Conservation (phyloP, 2,888 invertebrate genomes). For the Dryobotodes eremita region DNA sequence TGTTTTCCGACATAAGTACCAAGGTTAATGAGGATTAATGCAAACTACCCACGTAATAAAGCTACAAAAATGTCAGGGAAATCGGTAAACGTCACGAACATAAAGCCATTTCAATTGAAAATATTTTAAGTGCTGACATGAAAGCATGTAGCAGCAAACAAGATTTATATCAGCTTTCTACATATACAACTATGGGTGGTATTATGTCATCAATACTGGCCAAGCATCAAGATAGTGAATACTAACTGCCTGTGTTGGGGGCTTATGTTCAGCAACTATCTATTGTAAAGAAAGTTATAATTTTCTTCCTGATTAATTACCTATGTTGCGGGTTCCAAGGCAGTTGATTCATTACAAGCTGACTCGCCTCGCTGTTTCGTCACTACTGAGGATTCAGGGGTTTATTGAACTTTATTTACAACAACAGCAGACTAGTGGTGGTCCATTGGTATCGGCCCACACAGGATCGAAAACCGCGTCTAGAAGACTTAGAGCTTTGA, state of each 20-base stretch:
- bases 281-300: background rate
- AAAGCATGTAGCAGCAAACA: slow-evolving; percentile 21
- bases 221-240: slow-evolving; percentile 10
- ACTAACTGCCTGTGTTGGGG: background rate
- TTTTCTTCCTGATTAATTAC: slow-evolving; percentile 7
- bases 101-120: slow-evolving; percentile 19
- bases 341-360: background rate
- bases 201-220: slow-evolving; percentile 18
- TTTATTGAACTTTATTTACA: background rate
- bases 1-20: slow-evolving; percentile 12
- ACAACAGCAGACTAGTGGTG: too few relatives aligned
- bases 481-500: too few relatives aligned
- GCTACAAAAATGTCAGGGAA: slow-evolving; percentile 7
- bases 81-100: slow-evolving; percentile 24
- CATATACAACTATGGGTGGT: slow-evolving; percentile 26
- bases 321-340: background rate
- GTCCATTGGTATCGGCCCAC: too few relatives aligned
- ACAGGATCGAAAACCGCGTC: too few relatives aligned
- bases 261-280: background rate
- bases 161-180: slow-evolving; percentile 11
- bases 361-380: background rate
- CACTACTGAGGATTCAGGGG: background rate
- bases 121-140: slow-evolving; percentile 19
- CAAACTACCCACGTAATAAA: slow-evolving; percentile 34
- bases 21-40: slow-evolving; percentile 45